A percentile compares a stretch with the other conserved stretches of the same genome.
Conservation (phyloP, 2,797 vertebrate species). For the Sorex maritimensis region DNA sequence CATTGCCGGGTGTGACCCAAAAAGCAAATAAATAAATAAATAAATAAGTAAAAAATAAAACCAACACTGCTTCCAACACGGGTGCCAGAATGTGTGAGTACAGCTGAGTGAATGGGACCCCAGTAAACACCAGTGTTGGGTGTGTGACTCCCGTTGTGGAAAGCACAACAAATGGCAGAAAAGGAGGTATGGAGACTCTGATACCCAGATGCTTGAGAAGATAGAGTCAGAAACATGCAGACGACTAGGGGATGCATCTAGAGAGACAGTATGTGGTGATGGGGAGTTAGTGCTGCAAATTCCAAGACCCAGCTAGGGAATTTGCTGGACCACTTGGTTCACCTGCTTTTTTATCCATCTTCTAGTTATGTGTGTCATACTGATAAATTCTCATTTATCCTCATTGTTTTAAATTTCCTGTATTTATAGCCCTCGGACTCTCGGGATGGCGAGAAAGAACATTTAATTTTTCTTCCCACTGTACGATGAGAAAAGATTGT, state of each 20-base stretch:
- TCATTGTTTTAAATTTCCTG: slow-evolving; percentile 52
- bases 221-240: background rate
- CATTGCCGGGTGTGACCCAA: too few relatives aligned
- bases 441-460: slow-evolving; percentile 62
- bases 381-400: slow-evolving; percentile 34
- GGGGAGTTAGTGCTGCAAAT: background rate
- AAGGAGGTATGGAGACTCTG: background rate
- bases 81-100: too few relatives aligned
- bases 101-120: too few relatives aligned
- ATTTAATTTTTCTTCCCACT: slow-evolving; percentile 51
- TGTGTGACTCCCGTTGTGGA: too few relatives aligned
- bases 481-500: slow-evolving; percentile 65
- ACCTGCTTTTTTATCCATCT: background rate
- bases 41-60: too few relatives aligned
- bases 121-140: too few relatives aligned
- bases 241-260: background rate
- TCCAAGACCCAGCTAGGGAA: background rate
- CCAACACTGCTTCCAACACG: too few relatives aligned
- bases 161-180: too few relatives aligned
- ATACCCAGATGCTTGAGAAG: background rate
- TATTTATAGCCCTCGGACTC: slow-evolving; percentile 70
- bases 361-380: background rate
- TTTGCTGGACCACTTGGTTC: background rate
- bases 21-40: too few relatives aligned
- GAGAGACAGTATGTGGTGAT: background rate